Evolutionary conservation across 2,113 vertebrate species (phyloP).

Genomic region (Megalops atlanticus): DNA sequence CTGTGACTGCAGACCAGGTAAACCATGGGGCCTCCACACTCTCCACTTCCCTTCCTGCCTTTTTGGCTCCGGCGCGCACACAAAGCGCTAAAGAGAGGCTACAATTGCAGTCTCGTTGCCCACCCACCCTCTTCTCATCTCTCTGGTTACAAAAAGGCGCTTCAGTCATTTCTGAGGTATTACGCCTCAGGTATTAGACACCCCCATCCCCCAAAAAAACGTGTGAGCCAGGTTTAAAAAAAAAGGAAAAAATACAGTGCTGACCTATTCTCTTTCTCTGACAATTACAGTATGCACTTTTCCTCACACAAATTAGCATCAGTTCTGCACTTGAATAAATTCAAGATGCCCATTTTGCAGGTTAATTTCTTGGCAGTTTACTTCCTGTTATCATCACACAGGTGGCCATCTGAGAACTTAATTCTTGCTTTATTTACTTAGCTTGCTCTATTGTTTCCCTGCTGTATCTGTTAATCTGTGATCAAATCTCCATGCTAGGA

Average conservation of each 20-base stretch:
- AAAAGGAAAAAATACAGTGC: constrained; percentile 25
- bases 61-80: constrained; percentile 36
- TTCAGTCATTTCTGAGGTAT: constrained; percentile 52
- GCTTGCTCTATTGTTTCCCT: constrained; percentile 50
- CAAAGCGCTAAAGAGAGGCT: constrained; percentile 42
- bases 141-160: constrained; percentile 49
- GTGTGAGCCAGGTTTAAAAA: constrained; percentile 36
- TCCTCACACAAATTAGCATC: background rate
- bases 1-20: constrained; percentile 78
- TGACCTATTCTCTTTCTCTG: constrained; percentile 12
- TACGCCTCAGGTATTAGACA: constrained; percentile 47
- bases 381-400: constrained; percentile 59
- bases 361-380: constrained; percentile 59
- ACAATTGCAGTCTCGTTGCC: constrained; percentile 52
- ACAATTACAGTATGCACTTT: constrained; percentile 18
- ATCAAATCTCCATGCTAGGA: constrained; percentile 48
- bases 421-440: constrained; percentile 65
- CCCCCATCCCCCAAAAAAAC: constrained; percentile 27
- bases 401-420: constrained; percentile 64
- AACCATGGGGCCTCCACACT: constrained; percentile 47
- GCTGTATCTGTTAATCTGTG: constrained; percentile 59
- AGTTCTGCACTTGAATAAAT: constrained; percentile 11
- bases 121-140: constrained; percentile 46
- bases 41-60: constrained; percentile 6
- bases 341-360: constrained; percentile 43